Base-by-base conservation (phyloP, 1,140 invertebrate genomes). In the Heliconius himera region DNA sequence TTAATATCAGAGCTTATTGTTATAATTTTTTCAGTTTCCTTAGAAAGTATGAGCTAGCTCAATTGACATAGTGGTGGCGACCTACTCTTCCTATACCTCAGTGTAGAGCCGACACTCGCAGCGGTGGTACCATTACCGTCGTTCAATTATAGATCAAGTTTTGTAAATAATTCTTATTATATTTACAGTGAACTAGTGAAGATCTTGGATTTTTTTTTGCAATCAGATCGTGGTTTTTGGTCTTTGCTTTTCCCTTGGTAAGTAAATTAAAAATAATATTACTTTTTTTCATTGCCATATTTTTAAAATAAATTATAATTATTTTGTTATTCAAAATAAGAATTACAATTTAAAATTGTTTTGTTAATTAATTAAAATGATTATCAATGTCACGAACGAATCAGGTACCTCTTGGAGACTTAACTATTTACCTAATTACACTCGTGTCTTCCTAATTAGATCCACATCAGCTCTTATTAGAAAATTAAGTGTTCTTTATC, bases 101-200 rank as follows among this genome's bases (percentile, higher is more conserved):
- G 90, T 91, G 87, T 87, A 87, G 76, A 81, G 83, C 81, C 84
- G 86, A 91, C 88, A 89, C 89, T 92, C 89, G 86, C 85, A 83
- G 88, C 85, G 90, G 89, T 90, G 86, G 87, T 87, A 86, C 83
- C 80, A 85, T 88, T 81, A 78, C 80, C 80, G 77, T 78, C 80
- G 80, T 78, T 60, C 36, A 72, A 73, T 73, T 60, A 38, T 38
- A 73, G 76, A 72, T 72, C 29, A 29, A 54, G 11, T 75, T 75
- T 38, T 60, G 60, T 56, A n/a, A 56, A 75, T 54, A 8, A 1
- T 56, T 76, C 70, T 76, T 70, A 6, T 76, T 70, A 29, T 6
- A 46, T 54, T 76, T 18, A 75, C 11, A 36, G 36, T 66, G 60
- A 66, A 66, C 22, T 66, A 6, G 60, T 66, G 60, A 29, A 66